A percentile compares a stretch with the other conserved stretches of the same genome.
Conservation (phyloP, 2,797 vertebrate species). For the Sphenopsis melanotis region DNA sequence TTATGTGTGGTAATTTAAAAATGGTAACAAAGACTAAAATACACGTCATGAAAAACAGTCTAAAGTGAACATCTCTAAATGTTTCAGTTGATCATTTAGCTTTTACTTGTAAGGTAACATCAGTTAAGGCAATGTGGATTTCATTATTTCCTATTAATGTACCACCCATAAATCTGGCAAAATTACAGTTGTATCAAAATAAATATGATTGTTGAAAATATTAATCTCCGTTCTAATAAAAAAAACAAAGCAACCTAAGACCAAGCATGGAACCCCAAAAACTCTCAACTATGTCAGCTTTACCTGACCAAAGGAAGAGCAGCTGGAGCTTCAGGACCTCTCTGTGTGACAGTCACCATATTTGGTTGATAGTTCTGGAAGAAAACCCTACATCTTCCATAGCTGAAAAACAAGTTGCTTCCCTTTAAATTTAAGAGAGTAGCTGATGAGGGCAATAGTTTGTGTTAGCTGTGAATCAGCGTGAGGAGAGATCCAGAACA, state of each 20-base stretch:
- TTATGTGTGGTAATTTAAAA: background rate
- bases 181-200: background rate
- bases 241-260: background rate
- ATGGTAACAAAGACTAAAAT: background rate
- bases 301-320: background rate
- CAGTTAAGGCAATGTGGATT: background rate
- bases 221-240: background rate
- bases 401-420: background rate
- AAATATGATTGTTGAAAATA: background rate
- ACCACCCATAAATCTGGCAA: background rate
- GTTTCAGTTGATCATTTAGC: background rate
- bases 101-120: background rate
- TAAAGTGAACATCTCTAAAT: background rate
- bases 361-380: background rate
- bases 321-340: background rate
- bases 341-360: background rate
- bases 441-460: background rate
- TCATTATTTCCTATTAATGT: background rate
- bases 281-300: background rate
- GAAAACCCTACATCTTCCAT: background rate
- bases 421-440: background rate
- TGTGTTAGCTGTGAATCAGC: background rate
- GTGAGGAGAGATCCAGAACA: background rate
- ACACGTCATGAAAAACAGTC: background rate
- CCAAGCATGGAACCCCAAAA: fast-evolving